Evolutionary conservation across 2,113 vertebrate genomes (phyloP).

Genomic region (Engystomops pustulosus): DNA sequence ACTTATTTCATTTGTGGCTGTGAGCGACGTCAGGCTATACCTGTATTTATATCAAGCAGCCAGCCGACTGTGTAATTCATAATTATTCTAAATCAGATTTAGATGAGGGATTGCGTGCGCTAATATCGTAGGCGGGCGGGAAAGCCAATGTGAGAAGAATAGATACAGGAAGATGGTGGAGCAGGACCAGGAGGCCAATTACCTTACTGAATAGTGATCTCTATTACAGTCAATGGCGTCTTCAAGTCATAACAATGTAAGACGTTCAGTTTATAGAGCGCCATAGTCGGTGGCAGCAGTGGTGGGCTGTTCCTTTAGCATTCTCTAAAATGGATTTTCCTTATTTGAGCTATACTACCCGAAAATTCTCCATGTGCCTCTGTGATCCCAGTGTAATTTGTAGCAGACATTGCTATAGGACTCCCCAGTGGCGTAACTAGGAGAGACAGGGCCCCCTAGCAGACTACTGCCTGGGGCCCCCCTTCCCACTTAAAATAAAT

Average conservation of each 20-base stretch:
- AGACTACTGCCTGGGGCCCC: too few relatives aligned
- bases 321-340: too few relatives aligned
- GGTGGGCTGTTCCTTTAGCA: too few relatives aligned
- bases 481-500: too few relatives aligned
- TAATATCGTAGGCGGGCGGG: neutral
- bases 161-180: neutral
- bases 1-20: constrained; percentile 34
- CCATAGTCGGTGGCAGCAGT: neutral
- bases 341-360: too few relatives aligned
- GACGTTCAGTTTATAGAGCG: neutral
- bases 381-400: too few relatives aligned
- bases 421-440: too few relatives aligned
- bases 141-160: neutral
- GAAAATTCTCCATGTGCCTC: too few relatives aligned
- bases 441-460: too few relatives aligned
- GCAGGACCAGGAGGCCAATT: neutral
- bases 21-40: constrained; percentile 10
- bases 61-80: neutral
- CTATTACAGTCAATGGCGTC: neutral
- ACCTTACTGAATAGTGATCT: neutral
- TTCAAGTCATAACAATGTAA: neutral
- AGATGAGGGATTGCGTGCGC: neutral
- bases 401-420: too few relatives aligned
- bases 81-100: constrained; percentile 22
- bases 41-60: constrained; percentile 18